Percentiles rank a stretch among this genome's conserved stretches.
These are phyloP conservation scores for Troides helena DNA, from an alignment of 2,888 invertebrate species.

Conservation along the genomic window DNA sequence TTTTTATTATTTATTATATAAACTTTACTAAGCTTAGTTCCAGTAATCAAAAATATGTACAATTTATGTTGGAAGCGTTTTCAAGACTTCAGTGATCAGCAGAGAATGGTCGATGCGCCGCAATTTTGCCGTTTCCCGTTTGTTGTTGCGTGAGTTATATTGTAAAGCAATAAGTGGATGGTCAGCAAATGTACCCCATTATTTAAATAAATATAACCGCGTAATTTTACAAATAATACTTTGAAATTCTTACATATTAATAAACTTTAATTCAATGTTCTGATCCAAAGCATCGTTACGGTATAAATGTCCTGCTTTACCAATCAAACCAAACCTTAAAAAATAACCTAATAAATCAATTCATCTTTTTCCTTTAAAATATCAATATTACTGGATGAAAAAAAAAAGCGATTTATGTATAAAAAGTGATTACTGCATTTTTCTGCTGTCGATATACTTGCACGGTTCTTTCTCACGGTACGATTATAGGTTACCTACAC, in stretches of 20 bases:
- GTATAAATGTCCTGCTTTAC: too few species aligned
- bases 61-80: background rate
- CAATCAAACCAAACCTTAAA: too few species aligned
- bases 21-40: background rate
- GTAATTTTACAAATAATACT: background rate
- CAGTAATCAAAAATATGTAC: background rate
- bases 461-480: slow-evolving; percentile 65
- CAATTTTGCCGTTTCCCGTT: slow-evolving; percentile 19
- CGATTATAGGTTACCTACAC: slow-evolving; percentile 73
- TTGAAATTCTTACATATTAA: too few species aligned
- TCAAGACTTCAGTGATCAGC: slow-evolving; percentile 1
- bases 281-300: too few species aligned
- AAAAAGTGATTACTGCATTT: slow-evolving; percentile 15
- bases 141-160: slow-evolving; percentile 24
- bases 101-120: background rate
- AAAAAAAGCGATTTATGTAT: too few species aligned
- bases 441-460: slow-evolving; percentile 37
- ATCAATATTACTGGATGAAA: too few species aligned
- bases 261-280: too few species aligned
- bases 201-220: background rate
- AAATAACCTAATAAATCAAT: too few species aligned
- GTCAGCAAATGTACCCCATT: slow-evolving; percentile 33
- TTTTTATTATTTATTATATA: too few species aligned
- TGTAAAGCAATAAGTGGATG: slow-evolving; percentile 14
- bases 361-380: too few species aligned